A percentile compares a stretch with the other conserved stretches of the same genome.
Evolutionary conservation across 2,797 vertebrate species (phyloP).

Genomic region (Moxostoma hubbsi): DNA sequence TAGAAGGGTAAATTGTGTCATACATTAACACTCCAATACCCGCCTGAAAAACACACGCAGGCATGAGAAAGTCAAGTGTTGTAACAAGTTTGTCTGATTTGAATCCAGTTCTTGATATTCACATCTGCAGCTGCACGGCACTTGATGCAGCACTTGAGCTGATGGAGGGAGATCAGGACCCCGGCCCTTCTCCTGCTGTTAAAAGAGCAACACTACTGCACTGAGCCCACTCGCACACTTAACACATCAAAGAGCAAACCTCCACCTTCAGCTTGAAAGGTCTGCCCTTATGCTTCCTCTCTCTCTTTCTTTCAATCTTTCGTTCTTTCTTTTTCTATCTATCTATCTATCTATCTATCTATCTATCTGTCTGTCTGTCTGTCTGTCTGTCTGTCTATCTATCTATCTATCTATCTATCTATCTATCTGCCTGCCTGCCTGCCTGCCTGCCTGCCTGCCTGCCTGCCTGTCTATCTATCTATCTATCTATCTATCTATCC

Average conservation of each 20-base stretch:
- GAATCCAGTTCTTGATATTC: constrained; percentile 9
- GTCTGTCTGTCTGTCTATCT: too few species aligned
- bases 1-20: neutral
- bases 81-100: constrained; percentile 28
- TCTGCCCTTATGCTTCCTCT: neutral
- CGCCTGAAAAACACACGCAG: neutral
- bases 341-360: too few species aligned
- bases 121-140: too few species aligned
- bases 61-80: neutral
- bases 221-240: constrained; percentile 21
- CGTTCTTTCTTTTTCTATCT: too few species aligned
- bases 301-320: constrained; percentile 1
- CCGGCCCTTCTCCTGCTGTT: constrained; percentile 36
- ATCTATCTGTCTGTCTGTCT: too few species aligned
- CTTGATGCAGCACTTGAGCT: constrained; percentile 47
- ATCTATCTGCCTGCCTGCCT: too few species aligned
- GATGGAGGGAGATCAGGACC: constrained; percentile 40
- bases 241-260: constrained; percentile 47
- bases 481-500: too few species aligned
- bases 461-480: too few species aligned
- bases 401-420: too few species aligned
- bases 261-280: constrained; percentile 24
- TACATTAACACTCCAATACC: neutral
- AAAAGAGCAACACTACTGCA: constrained; percentile 51
- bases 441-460: too few species aligned